phyloP scores from a whole-genome alignment of 53 echinoderm and acorn worm species.

The Henricia sp. region DNA sequence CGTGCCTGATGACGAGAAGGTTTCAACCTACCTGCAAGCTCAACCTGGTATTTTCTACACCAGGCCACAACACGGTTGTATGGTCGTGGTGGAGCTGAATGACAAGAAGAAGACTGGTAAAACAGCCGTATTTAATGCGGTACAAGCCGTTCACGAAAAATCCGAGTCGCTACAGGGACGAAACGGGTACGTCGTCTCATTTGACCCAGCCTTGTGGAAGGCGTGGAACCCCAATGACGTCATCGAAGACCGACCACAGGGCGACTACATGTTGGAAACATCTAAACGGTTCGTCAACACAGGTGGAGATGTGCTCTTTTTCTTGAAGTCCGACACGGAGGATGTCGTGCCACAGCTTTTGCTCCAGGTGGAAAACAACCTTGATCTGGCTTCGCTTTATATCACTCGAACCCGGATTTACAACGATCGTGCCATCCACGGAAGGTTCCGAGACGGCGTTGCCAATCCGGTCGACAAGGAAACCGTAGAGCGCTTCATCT shows the following conservation, averaged over 20 bases:
- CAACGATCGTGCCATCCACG: constrained; percentile 15
- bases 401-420: constrained; percentile 7
- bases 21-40: neutral
- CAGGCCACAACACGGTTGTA: constrained; percentile 6
- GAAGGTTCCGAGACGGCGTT: constrained; percentile 11
- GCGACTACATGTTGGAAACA: neutral
- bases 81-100: neutral
- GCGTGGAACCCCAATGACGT: neutral
- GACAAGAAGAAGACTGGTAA: neutral
- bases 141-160: constrained; percentile 15
- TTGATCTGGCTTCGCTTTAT: constrained; percentile 8
- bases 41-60: constrained; percentile 16
- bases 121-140: neutral
- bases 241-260: constrained; percentile 3
- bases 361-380: neutral
- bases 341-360: constrained; percentile 3
- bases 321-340: constrained; percentile 4
- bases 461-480: constrained; percentile 12
- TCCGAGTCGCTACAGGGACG: constrained; percentile 3
- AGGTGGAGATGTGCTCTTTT: constrained; percentile 5
- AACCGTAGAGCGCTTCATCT: constrained; percentile 8
- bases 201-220: constrained; percentile 21
- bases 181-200: constrained; percentile 18
- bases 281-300: neutral
- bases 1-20: neutral